Base-by-base conservation (phyloP, 1,140 invertebrate genomes). In the Triops cancriformis region DNA sequence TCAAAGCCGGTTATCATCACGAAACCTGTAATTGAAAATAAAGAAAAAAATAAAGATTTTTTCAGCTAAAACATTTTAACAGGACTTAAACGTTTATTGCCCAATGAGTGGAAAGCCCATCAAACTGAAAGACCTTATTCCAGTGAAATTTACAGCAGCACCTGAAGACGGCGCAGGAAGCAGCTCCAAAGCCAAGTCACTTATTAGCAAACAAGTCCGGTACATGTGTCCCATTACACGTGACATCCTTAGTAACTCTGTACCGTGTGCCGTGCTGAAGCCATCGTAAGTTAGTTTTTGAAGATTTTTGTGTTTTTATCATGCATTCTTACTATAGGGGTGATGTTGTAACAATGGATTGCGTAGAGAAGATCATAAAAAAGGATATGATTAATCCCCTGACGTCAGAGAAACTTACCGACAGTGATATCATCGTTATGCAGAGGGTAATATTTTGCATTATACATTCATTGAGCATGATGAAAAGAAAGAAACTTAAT, bases 331-430 rank as follows among this genome's bases (percentile, higher is more conserved):
- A 41, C 86, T 86, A 77, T 84, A 94, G 93, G 0, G 96, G 98
- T n/a, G 91, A 95, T 87, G 94, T 99, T 26, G 91, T 99, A 0
- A 99, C 97, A 12, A 88, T 96, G 89, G 96, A 98, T 83, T 98
- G 96, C 87, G 90, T 98, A 9, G 96, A 98, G 81, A 98, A 98
- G 83, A 87, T 99, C 5, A 96, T 99, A 73, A 95, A 94, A 82
- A 97, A 97, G 83, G 97, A 99, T 84, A 97, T 95, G 97, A 87
- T 95, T 5, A 96, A 99, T 88, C 98, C 98, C 0, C 88, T 98
- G 0, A 97, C 94, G 78, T 91, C 90, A 78, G 89, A 93, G 80
- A 93, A 92, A 84, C 83, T 99, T n/a, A 91, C 88, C 78, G 94
- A 98, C 80, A 92, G 91, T 81, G 98, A 99, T 84, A 96, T 99